Conservation (phyloP, 2,797 vertebrate genomes). For the Gallinago nigripennis region DNA sequence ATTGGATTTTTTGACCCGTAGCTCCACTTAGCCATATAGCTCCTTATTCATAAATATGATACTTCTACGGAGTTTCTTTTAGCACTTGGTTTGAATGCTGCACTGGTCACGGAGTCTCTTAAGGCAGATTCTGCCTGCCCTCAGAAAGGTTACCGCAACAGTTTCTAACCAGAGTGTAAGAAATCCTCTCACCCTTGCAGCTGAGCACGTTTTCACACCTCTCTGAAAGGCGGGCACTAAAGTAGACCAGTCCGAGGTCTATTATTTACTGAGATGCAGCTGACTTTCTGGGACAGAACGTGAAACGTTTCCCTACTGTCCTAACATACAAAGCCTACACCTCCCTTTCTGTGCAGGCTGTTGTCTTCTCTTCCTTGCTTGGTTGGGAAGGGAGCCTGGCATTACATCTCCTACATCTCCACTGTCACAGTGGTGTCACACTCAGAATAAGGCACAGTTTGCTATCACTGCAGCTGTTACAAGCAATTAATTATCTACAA, state of each 20-base stretch:
- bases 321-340: not conserved
- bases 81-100: not conserved
- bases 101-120: not conserved
- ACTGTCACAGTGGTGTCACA: not conserved
- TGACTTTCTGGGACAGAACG: not conserved
- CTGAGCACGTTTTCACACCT: not conserved
- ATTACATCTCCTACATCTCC: not conserved
- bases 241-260: not conserved
- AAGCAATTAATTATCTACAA: slow-evolving; percentile 17
- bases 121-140: not conserved
- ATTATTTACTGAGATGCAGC: not conserved
- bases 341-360: not conserved
- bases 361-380: not conserved
- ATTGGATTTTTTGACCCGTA: not conserved
- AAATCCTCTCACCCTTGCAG: not conserved
- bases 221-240: not conserved
- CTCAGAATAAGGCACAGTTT: not conserved
- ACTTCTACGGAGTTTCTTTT: not conserved
- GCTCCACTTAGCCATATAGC: not conserved
- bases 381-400: not conserved
- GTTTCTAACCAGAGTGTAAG: not conserved
- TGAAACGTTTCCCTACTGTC: not conserved
- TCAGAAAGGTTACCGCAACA: not conserved
- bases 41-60: not conserved
- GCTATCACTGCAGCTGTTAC: not conserved